A percentile compares a stretch with the other conserved stretches of the same genome.
Evolutionary conservation across 2,797 vertebrate genomes (phyloP).

Genomic region (Lophura swinhoii): DNA sequence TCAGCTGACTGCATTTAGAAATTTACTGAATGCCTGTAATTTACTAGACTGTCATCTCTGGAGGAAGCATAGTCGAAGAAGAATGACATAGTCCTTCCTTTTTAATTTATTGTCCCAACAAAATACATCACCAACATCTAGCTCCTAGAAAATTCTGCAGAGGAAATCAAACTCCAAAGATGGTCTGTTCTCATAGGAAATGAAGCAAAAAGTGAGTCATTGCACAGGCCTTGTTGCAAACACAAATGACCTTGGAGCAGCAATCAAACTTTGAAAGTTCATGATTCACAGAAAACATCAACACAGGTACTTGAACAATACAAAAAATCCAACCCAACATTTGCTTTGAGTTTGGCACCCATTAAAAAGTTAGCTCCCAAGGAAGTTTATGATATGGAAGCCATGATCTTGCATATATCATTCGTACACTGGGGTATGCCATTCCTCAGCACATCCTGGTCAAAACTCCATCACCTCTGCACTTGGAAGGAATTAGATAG

Average conservation of each 20-base stretch:
- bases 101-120: constrained; percentile 59
- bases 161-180: constrained; percentile 24
- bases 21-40: not conserved
- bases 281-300: not conserved
- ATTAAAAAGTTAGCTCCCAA: not conserved
- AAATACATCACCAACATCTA: constrained; percentile 30
- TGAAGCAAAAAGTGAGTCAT: not conserved
- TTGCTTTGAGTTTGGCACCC: not conserved
- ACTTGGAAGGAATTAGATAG: not conserved
- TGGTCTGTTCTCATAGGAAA: constrained; percentile 37
- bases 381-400: not conserved
- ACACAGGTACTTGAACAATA: not conserved
- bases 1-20: not conserved
- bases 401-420: fast-evolving
- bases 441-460: not conserved
- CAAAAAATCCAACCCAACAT: not conserved
- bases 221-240: not conserved
- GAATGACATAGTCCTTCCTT: not conserved
- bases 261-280: not conserved
- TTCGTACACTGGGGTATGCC: not conserved
- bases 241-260: constrained; percentile 20
- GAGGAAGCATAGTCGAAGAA: constrained; percentile 24
- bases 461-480: not conserved
- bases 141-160: constrained; percentile 29
- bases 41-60: constrained; percentile 10